Percentiles rank a stretch among this genome's conserved stretches.
Evolutionary conservation across 1,140 invertebrate genomes (phyloP).

Genomic region (Drosophila tani): DNA sequence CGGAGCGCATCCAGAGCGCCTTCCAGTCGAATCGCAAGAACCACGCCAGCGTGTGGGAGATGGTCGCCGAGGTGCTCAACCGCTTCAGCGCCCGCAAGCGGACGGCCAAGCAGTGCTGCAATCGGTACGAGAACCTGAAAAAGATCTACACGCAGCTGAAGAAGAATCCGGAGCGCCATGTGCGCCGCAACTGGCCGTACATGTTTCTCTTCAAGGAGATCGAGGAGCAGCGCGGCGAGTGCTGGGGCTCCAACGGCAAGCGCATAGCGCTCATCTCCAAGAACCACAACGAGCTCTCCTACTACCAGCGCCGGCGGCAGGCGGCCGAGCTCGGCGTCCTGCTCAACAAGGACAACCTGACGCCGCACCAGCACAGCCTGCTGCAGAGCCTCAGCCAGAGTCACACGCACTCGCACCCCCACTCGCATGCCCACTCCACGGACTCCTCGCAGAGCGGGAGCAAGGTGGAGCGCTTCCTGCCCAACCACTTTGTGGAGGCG

Average conservation of each 20-base stretch:
- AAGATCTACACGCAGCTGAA: slow-evolving; percentile 84
- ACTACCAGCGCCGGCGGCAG: slow-evolving; percentile 77
- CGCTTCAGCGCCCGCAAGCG: slow-evolving; percentile 77
- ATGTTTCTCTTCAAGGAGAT: slow-evolving; percentile 84
- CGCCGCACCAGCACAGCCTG: slow-evolving; percentile 72
- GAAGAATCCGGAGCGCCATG: slow-evolving; percentile 82
- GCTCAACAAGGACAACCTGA: slow-evolving; percentile 74
- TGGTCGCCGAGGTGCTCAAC: slow-evolving; percentile 83
- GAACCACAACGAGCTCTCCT: slow-evolving; percentile 80
- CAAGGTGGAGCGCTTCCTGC: slow-evolving; percentile 79
- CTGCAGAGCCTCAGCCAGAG: slow-evolving; percentile 68
- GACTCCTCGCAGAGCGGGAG: slow-evolving; percentile 79
- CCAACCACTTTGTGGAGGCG: slow-evolving; percentile 82
- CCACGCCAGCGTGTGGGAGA: slow-evolving; percentile 84
- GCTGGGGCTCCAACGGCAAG: slow-evolving; percentile 83
- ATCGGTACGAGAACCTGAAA: slow-evolving; percentile 83
- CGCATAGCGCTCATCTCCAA: slow-evolving; percentile 72
- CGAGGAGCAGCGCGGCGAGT: slow-evolving; percentile 82
- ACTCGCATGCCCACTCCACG: slow-evolving; percentile 69
- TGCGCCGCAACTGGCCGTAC: slow-evolving; percentile 83
- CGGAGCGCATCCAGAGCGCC: slow-evolving; percentile 82
- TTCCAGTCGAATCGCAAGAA: slow-evolving; percentile 84
- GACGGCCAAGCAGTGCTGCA: slow-evolving; percentile 82
- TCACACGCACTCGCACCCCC: slow-evolving; percentile 59
- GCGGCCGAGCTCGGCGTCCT: slow-evolving; percentile 76